A percentile compares a stretch with the other conserved stretches of the same genome.
phyloP scores from a whole-genome alignment of 2,888 invertebrate species.

The Cephalotes varians region DNA sequence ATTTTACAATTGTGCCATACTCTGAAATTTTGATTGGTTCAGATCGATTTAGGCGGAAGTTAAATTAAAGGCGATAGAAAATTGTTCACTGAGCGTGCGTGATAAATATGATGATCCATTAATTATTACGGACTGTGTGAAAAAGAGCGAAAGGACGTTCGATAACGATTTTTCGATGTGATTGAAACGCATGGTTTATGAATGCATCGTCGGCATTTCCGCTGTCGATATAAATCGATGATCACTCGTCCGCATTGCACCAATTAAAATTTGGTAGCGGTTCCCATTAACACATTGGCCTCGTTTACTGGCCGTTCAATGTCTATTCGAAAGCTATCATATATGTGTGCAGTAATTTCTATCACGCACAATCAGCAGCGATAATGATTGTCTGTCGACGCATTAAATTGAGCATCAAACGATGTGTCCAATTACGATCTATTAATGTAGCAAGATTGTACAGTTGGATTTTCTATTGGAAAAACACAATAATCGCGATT shows the following conservation, averaged over 20 bases:
- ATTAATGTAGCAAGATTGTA: constrained; percentile 47
- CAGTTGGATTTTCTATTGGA: constrained; percentile 18
- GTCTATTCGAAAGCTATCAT: constrained; percentile 29
- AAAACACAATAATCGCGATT: constrained; percentile 8
- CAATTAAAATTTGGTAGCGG: constrained; percentile 61
- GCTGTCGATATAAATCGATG: constrained; percentile 52
- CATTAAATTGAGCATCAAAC: constrained; percentile 55
- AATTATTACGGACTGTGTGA: constrained; percentile 9
- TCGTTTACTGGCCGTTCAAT: constrained; percentile 45
- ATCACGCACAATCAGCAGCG: constrained; percentile 56
- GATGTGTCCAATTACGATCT: constrained; percentile 44
- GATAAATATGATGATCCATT: not conserved
- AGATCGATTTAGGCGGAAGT: not conserved
- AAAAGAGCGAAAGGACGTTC: not conserved
- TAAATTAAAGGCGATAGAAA: constrained; percentile 28
- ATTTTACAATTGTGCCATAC: not conserved
- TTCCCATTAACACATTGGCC: constrained; percentile 46
- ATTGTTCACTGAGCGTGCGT: not conserved
- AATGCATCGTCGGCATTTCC: constrained; percentile 18
- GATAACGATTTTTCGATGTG: constrained; percentile 37
- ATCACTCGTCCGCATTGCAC: constrained; percentile 39
- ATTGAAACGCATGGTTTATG: constrained; percentile 13
- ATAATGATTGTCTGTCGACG: constrained; percentile 52
- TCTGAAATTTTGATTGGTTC: not conserved
- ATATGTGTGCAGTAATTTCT: constrained; percentile 43